A percentile compares a stretch with the other conserved stretches of the same genome.
Conservation (phyloP, 1,140 invertebrate species). For the Bombus waltoni region DNA sequence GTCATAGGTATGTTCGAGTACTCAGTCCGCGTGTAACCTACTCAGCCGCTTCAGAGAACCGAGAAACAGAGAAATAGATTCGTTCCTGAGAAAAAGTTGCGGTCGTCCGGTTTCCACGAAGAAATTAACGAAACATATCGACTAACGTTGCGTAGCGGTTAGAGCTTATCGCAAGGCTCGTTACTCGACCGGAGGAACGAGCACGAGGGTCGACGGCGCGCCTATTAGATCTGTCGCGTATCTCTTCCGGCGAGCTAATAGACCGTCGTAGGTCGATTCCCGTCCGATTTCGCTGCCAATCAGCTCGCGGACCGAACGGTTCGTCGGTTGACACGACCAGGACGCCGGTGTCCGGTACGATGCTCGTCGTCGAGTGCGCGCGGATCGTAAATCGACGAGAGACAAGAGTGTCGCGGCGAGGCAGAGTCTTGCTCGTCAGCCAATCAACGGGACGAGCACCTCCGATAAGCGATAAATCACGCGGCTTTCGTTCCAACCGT, state of each 20-base stretch:
- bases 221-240: constrained; percentile 52
- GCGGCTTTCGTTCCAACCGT: constrained; percentile 71
- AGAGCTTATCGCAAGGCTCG: constrained; percentile 26
- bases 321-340: constrained; percentile 18
- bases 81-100: neutral
- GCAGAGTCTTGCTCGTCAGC: constrained; percentile 67
- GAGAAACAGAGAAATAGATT: neutral
- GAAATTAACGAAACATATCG: constrained; percentile 22
- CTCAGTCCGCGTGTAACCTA: neutral
- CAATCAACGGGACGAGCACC: constrained; percentile 72
- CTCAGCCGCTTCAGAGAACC: neutral
- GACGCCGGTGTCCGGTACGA: constrained; percentile 40
- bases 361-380: constrained; percentile 43
- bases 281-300: constrained; percentile 67
- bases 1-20: neutral
- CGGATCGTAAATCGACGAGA: constrained; percentile 70
- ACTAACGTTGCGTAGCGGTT: constrained; percentile 20
- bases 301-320: constrained; percentile 15
- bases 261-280: constrained; percentile 58
- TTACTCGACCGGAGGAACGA: constrained; percentile 29
- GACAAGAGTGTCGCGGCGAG: constrained; percentile 66
- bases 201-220: constrained; percentile 9
- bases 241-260: constrained; percentile 62
- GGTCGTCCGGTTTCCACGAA: constrained; percentile 7
- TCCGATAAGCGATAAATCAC: constrained; percentile 78